These are phyloP conservation scores for Oceanodroma leucorhoa DNA, from an alignment of 2,797 vertebrate genomes.

Conservation along the genomic window DNA sequence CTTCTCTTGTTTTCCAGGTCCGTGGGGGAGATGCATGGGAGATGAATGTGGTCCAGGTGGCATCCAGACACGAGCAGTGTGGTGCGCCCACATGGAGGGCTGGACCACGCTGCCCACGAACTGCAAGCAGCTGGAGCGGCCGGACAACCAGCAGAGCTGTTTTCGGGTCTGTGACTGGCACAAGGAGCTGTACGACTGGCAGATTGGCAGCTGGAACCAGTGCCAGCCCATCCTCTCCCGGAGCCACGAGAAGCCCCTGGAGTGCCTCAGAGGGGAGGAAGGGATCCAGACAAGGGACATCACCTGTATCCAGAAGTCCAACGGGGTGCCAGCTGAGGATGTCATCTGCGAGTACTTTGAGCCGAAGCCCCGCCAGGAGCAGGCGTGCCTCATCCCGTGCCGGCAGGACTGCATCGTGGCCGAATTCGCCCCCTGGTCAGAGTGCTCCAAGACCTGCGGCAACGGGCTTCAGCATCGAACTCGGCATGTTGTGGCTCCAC, in stretches of 20 bases:
- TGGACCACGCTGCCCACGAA: constrained; percentile 95
- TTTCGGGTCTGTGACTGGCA: constrained; percentile 98
- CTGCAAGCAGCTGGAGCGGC: constrained; percentile 86
- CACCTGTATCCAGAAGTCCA: constrained; percentile 85
- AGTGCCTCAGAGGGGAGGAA: constrained; percentile 88
- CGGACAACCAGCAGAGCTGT: constrained; percentile 92
- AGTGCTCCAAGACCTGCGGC: constrained; percentile 93
- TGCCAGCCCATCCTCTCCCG: constrained; percentile 86
- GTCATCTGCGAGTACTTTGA: constrained; percentile 97
- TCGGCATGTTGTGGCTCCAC: constrained; percentile 87
- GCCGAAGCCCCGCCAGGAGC: constrained; percentile 91
- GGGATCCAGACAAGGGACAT: constrained; percentile 93
- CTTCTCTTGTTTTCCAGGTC: constrained; percentile 78
- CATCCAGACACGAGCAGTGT: constrained; percentile 92
- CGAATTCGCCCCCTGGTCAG: constrained; percentile 90
- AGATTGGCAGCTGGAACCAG: constrained; percentile 86
- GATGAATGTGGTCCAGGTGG: constrained; percentile 96
- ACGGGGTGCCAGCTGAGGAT: constrained; percentile 82
- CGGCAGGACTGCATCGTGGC: constrained; percentile 92
- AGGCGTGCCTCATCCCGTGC: constrained; percentile 95
- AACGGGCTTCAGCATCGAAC: constrained; percentile 88
- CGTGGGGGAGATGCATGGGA: constrained; percentile 97
- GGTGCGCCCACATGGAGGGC: constrained; percentile 95
- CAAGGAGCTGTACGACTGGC: constrained; percentile 94
- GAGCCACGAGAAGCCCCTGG: constrained; percentile 75